Evolutionary conservation across 2,888 invertebrate species (phyloP).

Genomic region (Drosophila algonquin): DNA sequence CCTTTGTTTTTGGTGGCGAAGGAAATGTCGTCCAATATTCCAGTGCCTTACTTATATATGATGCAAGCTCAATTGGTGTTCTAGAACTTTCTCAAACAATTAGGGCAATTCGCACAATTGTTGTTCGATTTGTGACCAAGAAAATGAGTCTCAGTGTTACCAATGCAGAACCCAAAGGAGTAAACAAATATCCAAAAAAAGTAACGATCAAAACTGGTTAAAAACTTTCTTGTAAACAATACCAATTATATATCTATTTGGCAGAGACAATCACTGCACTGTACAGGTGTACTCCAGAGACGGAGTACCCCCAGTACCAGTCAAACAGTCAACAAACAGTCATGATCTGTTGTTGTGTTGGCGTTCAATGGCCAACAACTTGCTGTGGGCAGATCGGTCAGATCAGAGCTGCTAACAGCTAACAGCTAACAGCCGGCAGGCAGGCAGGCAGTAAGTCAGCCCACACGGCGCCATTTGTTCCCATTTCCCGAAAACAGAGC

Average conservation of each 20-base stretch:
- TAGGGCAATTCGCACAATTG: neutral
- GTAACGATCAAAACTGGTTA: too few relatives aligned
- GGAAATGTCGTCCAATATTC: too few relatives aligned
- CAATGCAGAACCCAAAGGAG: neutral
- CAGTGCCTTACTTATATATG: neutral
- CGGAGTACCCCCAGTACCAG: neutral
- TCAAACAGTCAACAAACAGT: neutral
- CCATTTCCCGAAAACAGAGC: neutral
- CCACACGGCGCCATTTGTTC: neutral
- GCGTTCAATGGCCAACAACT: slow-evolving; percentile 8
- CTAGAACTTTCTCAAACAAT: neutral
- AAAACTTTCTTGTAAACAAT: too few relatives aligned
- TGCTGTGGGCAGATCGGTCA: slow-evolving; percentile 14
- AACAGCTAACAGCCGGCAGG: too few relatives aligned
- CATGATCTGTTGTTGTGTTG: slow-evolving; percentile 13
- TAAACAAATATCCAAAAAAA: neutral
- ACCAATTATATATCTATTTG: too few relatives aligned
- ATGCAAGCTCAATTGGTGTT: neutral
- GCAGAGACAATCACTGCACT: too few relatives aligned
- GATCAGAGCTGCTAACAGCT: neutral
- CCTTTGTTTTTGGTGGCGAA: neutral
- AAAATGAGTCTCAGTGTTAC: too few relatives aligned
- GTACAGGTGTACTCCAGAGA: too few relatives aligned
- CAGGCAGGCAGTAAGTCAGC: neutral
- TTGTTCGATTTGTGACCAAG: too few relatives aligned